Evolutionary conservation across 1,140 invertebrate genomes (phyloP).

Genomic region (Rhizoglyphus robini): DNA sequence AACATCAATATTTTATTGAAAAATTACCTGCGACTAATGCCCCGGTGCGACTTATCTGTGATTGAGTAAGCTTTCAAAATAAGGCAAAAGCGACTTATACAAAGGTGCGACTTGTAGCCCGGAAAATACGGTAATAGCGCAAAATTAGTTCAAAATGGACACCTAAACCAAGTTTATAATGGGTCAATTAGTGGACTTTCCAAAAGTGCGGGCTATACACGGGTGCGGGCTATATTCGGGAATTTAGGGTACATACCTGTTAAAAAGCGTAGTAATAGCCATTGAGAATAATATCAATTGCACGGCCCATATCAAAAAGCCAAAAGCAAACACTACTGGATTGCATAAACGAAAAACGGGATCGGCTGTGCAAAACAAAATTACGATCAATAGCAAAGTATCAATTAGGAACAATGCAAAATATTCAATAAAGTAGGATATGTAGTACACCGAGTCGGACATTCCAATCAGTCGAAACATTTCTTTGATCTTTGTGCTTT

Average conservation of each 20-base stretch:
- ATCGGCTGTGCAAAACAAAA: neutral
- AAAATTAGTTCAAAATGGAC: neutral
- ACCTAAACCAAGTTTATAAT: neutral
- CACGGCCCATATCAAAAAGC: neutral
- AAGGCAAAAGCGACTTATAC: no score
- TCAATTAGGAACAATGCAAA: slow-evolving; percentile 41
- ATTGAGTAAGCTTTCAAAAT: no score
- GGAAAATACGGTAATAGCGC: no score
- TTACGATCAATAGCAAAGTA: slow-evolving; percentile 34
- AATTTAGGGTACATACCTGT: neutral
- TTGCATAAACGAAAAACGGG: neutral
- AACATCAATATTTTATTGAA: no score
- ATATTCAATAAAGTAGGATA: slow-evolving; percentile 45
- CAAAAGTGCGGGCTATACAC: no score
- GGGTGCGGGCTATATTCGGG: no score
- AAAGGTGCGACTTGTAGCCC: no score
- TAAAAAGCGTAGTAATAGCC: slow-evolving; percentile 13
- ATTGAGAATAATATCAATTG: slow-evolving; percentile 13
- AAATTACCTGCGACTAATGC: no score
- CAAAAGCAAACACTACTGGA: neutral
- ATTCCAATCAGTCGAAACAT: slow-evolving; percentile 49
- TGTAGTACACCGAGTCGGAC: slow-evolving; percentile 44
- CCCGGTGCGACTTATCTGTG: no score
- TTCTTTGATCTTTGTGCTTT: slow-evolving; percentile 30
- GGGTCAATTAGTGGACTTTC: neutral